These are phyloP conservation scores for Eospalax fontanierii DNA, from an alignment of 2,797 vertebrate species.

Conservation along the genomic window DNA sequence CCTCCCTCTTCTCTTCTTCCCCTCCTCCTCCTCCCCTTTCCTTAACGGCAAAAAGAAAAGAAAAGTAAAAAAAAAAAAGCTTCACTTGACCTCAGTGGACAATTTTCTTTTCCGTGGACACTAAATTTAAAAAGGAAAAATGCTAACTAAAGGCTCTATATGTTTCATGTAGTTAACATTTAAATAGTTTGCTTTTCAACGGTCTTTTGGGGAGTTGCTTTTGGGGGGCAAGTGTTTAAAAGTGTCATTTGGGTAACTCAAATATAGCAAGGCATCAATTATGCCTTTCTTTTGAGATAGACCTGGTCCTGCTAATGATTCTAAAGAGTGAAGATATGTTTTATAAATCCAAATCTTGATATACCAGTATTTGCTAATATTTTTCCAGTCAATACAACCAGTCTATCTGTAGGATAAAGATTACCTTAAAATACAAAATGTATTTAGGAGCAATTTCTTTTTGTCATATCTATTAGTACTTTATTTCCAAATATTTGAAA, in stretches of 20 bases:
- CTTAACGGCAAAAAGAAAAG: conserved; percentile 67
- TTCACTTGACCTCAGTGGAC: conserved; percentile 84
- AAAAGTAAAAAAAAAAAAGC: not conserved
- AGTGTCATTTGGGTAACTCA: conserved; percentile 86
- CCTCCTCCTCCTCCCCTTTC: conserved; percentile 75
- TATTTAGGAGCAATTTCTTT: conserved; percentile 27
- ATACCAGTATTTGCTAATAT: conserved; percentile 58
- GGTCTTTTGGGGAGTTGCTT: conserved; percentile 85
- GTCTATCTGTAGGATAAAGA: not conserved
- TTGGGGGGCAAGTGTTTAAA: conserved; percentile 85
- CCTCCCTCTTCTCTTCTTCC: conserved; percentile 64
- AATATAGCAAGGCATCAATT: conserved; percentile 86
- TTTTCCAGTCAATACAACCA: not conserved
- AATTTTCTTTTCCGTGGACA: conserved; percentile 86
- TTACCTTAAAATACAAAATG: not conserved
- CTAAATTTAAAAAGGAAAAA: conserved; percentile 83
- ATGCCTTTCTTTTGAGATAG: conserved; percentile 70
- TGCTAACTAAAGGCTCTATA: conserved; percentile 81
- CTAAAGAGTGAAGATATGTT: conserved; percentile 45
- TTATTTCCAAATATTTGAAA: conserved; percentile 47
- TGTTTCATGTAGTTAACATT: conserved; percentile 82
- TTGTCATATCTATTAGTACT: not conserved
- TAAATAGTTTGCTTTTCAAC: conserved; percentile 83
- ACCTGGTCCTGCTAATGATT: conserved; percentile 58
- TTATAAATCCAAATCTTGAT: conserved; percentile 55